Evolutionary conservation across 2,888 invertebrate species (phyloP).

Genomic region (Brachycybe producta): DNA sequence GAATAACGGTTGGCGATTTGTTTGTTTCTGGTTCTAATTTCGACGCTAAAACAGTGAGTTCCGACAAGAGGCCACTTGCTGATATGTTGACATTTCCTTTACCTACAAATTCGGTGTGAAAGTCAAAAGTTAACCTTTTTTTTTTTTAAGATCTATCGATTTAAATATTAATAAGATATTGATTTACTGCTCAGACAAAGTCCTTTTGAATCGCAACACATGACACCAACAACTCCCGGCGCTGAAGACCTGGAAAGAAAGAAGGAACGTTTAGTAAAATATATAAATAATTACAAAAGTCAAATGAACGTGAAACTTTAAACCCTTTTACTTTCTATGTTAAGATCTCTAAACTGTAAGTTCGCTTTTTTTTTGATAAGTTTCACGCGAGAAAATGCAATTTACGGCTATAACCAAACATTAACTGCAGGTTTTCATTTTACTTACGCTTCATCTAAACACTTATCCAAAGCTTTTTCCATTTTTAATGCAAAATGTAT

Average conservation of each 20-base stretch:
- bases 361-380: too few species aligned
- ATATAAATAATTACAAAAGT: neutral
- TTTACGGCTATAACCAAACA: neutral
- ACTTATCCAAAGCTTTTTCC: conserved; percentile 9
- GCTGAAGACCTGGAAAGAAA: neutral
- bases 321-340: too few species aligned
- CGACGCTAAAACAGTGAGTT: conserved; percentile 1
- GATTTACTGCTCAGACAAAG: conserved; percentile 9
- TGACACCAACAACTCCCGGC: conserved; percentile 7
- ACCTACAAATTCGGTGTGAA: neutral
- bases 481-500: neutral
- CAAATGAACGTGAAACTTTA: too few species aligned
- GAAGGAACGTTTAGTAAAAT: neutral
- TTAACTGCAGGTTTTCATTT: neutral
- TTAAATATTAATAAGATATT: neutral
- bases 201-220: conserved; percentile 11
- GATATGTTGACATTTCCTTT: conserved; percentile 6
- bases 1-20: neutral
- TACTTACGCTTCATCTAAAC: conserved; percentile 7
- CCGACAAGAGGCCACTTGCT: conserved; percentile 4
- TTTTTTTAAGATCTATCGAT: neutral
- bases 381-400: neutral
- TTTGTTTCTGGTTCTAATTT: neutral
- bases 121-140: neutral
- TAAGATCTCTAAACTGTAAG: too few species aligned